These are phyloP conservation scores for Nesidiocoris tenuis DNA, from an alignment of 2,888 invertebrate species.

Conservation along the genomic window DNA sequence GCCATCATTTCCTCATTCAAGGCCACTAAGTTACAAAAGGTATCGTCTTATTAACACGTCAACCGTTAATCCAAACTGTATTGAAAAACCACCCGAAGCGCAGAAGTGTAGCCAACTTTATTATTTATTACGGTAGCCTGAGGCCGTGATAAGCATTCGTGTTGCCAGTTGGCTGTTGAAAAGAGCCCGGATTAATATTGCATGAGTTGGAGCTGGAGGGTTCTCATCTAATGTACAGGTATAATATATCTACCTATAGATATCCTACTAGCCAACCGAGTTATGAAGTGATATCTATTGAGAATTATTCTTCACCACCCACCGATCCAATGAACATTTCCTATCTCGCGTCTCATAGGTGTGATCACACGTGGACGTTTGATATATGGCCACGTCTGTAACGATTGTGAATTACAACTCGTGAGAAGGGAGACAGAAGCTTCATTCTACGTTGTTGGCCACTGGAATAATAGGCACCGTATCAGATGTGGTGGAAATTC, in stretches of 20 bases:
- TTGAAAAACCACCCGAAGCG: neutral
- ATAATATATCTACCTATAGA: no score
- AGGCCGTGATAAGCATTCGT: slow-evolving; percentile 13
- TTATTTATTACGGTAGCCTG: slow-evolving; percentile 26
- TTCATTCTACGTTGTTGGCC: neutral
- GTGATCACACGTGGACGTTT: neutral
- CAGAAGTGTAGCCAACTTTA: neutral
- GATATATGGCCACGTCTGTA: neutral
- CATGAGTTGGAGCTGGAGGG: slow-evolving; percentile 7
- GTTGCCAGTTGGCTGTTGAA: slow-evolving; percentile 21
- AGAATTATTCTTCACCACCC: slow-evolving; percentile 27
- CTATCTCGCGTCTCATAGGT: neutral
- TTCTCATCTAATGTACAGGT: neutral
- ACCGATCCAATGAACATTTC: neutral
- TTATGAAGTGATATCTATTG: slow-evolving; percentile 34
- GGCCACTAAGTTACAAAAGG: neutral
- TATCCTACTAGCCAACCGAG: slow-evolving; percentile 3
- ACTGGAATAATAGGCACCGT: neutral
- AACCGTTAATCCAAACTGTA: neutral
- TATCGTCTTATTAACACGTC: neutral
- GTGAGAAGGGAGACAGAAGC: neutral
- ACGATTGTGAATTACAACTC: neutral
- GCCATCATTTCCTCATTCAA: no score
- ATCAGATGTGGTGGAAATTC: no score
- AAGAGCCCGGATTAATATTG: slow-evolving; percentile 32